These are phyloP conservation scores for Nomada hirtipes DNA, from an alignment of 2,888 invertebrate genomes.

Conservation along the genomic window DNA sequence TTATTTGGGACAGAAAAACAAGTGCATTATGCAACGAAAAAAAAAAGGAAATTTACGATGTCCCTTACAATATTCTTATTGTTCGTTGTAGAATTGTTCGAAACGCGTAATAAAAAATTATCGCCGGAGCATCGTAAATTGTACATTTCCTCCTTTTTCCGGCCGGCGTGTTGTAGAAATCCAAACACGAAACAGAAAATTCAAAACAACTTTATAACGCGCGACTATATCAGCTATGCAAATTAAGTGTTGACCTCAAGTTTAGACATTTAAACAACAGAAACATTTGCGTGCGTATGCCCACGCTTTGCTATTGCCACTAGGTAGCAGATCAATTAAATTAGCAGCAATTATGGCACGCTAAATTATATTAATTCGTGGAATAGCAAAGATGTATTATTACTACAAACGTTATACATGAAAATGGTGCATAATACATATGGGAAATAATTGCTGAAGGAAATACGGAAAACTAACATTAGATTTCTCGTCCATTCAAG, in stretches of 20 bases:
- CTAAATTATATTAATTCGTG: background rate
- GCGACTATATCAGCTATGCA: slow-evolving; percentile 24
- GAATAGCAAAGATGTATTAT: background rate
- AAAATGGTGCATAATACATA: too few species aligned
- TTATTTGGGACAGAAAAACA: background rate
- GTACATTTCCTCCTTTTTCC: background rate
- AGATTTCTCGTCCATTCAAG: too few species aligned
- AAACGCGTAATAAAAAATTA: background rate
- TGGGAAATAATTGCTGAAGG: too few species aligned
- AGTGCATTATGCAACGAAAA: background rate
- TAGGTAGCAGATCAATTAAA: slow-evolving; percentile 18
- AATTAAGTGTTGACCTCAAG: slow-evolving; percentile 40
- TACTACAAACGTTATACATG: too few species aligned
- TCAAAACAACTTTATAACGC: slow-evolving; percentile 25
- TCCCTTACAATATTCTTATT: background rate
- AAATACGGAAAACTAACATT: too few species aligned
- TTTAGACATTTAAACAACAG: slow-evolving; percentile 32
- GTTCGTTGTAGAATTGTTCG: background rate
- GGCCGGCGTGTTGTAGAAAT: background rate
- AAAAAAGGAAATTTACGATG: background rate
- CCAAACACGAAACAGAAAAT: slow-evolving; percentile 1
- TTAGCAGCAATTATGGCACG: background rate
- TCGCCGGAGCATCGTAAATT: background rate
- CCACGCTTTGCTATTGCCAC: slow-evolving; percentile 13
- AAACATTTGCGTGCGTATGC: slow-evolving; percentile 28